These are phyloP conservation scores for Delia radicum DNA, from an alignment of 1,140 invertebrate species.

Conservation along the genomic window DNA sequence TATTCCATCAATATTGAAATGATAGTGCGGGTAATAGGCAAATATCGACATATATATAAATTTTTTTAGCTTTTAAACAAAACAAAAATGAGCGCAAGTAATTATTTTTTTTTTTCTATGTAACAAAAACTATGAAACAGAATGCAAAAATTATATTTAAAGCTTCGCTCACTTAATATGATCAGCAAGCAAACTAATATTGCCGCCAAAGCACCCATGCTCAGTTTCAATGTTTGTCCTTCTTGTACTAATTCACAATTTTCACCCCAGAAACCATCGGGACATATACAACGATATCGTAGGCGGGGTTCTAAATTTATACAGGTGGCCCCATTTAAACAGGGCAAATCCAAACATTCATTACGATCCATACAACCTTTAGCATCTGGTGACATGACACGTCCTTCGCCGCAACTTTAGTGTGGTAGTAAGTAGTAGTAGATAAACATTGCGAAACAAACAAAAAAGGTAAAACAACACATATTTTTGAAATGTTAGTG, in stretches of 20 bases:
- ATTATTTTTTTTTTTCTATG: background rate
- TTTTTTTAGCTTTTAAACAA: too few species aligned
- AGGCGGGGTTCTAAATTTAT: slow-evolving; percentile 84
- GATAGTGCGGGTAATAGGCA: too few species aligned
- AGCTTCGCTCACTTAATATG: slow-evolving; percentile 80
- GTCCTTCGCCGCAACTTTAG: slow-evolving; percentile 85
- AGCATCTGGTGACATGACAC: slow-evolving; percentile 81
- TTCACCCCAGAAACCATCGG: slow-evolving; percentile 88
- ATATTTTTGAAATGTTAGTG: too few species aligned
- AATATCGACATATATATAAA: too few species aligned
- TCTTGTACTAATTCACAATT: slow-evolving; percentile 92
- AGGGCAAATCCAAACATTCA: slow-evolving; percentile 89
- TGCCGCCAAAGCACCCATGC: slow-evolving; percentile 89
- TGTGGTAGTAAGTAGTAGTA: background rate
- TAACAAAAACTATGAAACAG: background rate
- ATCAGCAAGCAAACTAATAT: slow-evolving; percentile 92
- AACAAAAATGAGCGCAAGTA: background rate
- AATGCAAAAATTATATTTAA: slow-evolving; percentile 30
- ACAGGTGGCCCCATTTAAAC: slow-evolving; percentile 85
- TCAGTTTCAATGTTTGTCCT: slow-evolving; percentile 87
- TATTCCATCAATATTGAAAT: too few species aligned
- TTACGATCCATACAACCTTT: slow-evolving; percentile 92
- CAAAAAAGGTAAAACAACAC: background rate
- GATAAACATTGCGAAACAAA: background rate
- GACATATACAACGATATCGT: slow-evolving; percentile 82